Evolutionary conservation across 2,113 vertebrate genomes (phyloP).

Genomic region (Urocynchramus pylzowi): DNA sequence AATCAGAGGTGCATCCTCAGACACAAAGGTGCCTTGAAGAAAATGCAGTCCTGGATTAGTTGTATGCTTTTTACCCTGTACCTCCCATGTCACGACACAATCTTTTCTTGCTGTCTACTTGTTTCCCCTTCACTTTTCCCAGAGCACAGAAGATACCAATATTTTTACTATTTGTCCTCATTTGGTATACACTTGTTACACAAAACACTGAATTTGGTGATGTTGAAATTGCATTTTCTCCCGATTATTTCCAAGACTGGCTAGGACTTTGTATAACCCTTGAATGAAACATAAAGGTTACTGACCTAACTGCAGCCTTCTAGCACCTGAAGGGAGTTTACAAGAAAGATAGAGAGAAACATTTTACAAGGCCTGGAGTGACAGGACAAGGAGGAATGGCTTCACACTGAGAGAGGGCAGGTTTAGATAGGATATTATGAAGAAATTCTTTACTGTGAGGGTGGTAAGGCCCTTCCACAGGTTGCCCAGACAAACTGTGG

Average conservation of each 20-base stretch:
- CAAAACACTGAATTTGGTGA: neutral
- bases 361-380: neutral
- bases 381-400: neutral
- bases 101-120: neutral
- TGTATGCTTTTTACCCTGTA: neutral
- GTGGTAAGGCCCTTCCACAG: neutral
- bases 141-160: neutral
- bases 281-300: neutral
- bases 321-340: neutral
- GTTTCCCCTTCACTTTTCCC: neutral
- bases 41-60: neutral
- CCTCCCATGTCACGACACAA: accelerated
- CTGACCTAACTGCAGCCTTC: neutral
- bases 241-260: neutral
- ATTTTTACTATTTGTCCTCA: neutral
- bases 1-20: neutral
- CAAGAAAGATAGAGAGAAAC: neutral
- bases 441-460: neutral
- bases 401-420: neutral
- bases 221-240: neutral
- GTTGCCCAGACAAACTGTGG: neutral
- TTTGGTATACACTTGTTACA: neutral
- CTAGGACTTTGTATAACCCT: neutral
- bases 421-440: neutral
- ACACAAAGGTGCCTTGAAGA: neutral